Percentiles rank a stretch among this genome's conserved stretches.
Evolutionary conservation across 2,797 vertebrate genomes (phyloP).

Genomic region (Pagetopsis macropterus): DNA sequence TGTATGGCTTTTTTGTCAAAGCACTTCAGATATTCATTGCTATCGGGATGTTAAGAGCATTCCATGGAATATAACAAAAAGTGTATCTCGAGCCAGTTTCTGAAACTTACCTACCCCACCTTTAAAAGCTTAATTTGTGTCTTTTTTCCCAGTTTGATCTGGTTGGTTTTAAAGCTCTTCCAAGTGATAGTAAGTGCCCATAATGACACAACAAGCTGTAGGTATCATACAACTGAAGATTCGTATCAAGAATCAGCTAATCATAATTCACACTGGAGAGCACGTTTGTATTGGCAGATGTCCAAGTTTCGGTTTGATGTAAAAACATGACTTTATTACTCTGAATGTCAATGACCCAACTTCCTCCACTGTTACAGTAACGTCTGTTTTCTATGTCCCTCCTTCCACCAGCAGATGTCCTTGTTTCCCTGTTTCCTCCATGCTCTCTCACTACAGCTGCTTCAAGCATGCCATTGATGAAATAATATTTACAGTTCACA

Average conservation of each 20-base stretch:
- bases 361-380: background rate
- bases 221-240: background rate
- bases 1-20: too few species aligned
- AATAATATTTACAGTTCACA: conserved; percentile 67
- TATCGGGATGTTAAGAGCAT: too few species aligned
- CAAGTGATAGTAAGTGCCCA: background rate
- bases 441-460: conserved; percentile 28
- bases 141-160: background rate
- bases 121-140: background rate
- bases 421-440: conserved; percentile 31
- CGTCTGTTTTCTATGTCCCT: background rate
- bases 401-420: conserved; percentile 73
- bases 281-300: background rate
- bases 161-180: background rate
- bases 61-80: too few species aligned
- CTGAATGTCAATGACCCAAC: conserved; percentile 8
- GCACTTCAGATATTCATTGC: too few species aligned
- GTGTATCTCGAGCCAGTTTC: too few species aligned
- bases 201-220: background rate
- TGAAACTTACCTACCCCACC: too few species aligned
- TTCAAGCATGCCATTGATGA: conserved; percentile 73
- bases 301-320: background rate
- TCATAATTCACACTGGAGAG: background rate
- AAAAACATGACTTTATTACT: conserved; percentile 6
- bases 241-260: background rate